Conservation (phyloP, 2,113 vertebrate genomes). For the Serinus canaria region DNA sequence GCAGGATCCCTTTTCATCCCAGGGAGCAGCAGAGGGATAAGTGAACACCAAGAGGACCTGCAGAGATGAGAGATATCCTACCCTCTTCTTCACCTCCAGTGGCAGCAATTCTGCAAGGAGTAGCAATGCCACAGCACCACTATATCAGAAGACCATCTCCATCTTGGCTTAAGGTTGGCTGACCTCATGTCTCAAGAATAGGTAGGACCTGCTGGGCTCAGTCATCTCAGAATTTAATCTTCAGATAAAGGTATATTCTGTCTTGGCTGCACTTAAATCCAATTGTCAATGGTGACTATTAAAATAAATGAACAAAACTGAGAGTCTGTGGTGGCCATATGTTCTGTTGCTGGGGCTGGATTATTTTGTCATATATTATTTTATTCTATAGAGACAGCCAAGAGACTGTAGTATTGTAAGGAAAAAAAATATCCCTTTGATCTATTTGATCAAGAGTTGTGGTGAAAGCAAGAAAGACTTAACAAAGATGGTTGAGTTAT, state of each 20-base stretch:
- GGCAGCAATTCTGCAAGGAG: neutral
- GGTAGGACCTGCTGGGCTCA: neutral
- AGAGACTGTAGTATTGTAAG: neutral
- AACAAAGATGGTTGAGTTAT: neutral
- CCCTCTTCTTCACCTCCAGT: neutral
- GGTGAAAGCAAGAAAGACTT: neutral
- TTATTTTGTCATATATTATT: neutral
- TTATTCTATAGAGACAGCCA: neutral
- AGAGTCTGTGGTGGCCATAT: neutral
- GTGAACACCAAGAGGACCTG: neutral
- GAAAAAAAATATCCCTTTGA: neutral
- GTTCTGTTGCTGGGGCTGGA: neutral
- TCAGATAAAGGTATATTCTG: neutral
- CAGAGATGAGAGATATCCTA: neutral
- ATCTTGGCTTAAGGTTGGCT: neutral
- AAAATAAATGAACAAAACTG: neutral
- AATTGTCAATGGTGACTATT: neutral
- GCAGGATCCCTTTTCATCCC: neutral
- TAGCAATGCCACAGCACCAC: rapidly evolving
- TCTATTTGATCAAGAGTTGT: rapidly evolving
- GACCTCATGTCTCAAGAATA: neutral
- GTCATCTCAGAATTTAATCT: neutral
- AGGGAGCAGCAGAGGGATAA: neutral
- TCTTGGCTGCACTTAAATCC: neutral
- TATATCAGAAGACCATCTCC: neutral